Evolutionary conservation across 2,113 vertebrate genomes (phyloP).

Genomic region (Leiothrix lutea): DNA sequence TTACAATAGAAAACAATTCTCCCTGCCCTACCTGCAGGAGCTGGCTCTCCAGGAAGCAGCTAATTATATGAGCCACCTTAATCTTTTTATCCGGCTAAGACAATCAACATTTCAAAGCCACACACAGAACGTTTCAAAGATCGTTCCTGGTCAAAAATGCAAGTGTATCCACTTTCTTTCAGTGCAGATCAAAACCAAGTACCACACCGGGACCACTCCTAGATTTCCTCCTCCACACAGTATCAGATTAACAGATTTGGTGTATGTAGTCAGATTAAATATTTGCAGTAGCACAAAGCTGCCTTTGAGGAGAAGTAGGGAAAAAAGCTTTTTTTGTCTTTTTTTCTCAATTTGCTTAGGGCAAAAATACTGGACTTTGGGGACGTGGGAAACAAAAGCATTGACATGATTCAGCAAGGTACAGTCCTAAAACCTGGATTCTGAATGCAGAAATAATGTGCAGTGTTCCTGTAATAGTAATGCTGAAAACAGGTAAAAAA

Average conservation of each 20-base stretch:
- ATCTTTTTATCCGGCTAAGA: conserved; percentile 59
- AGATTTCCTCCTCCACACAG: conserved; percentile 17
- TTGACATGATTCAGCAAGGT: conserved; percentile 32
- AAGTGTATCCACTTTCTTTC: conserved; percentile 57
- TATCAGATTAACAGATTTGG: conserved; percentile 65
- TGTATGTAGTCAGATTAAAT: conserved; percentile 54
- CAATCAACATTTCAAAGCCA: conserved; percentile 61
- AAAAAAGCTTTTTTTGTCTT: not conserved
- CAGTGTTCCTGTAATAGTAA: conserved; percentile 65
- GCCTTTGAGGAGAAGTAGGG: conserved; percentile 3
- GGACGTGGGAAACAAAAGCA: conserved; percentile 42
- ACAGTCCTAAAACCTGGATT: conserved; percentile 28
- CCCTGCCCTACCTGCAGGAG: conserved; percentile 13
- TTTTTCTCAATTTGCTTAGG: not conserved
- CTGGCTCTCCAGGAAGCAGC: conserved; percentile 40
- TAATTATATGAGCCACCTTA: conserved; percentile 51
- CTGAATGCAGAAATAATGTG: conserved; percentile 8
- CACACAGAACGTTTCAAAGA: conserved; percentile 21
- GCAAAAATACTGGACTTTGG: conserved; percentile 40
- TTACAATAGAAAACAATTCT: not conserved
- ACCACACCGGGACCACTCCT: conserved; percentile 56
- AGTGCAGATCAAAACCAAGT: conserved; percentile 49
- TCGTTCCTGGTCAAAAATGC: conserved; percentile 36
- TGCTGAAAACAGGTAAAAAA: conserved; percentile 75
- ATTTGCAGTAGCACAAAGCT: conserved; percentile 63